phyloP scores from a whole-genome alignment of 2,113 vertebrate genomes.

The Cavia aperea region DNA sequence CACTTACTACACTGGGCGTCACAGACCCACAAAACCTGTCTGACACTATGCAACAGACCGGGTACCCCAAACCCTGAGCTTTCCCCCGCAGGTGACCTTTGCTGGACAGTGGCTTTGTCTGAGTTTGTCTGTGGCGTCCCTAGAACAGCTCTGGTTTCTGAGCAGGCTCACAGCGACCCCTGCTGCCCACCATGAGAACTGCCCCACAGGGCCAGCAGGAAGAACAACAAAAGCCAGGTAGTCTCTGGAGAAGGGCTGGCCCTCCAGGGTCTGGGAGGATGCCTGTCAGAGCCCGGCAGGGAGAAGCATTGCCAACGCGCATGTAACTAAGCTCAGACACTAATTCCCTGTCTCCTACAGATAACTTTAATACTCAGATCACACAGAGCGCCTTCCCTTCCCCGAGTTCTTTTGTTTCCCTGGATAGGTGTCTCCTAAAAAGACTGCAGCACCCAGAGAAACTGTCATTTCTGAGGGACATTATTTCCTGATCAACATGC shows the following conservation, averaged over 20 bases:
- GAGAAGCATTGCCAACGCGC: rapidly evolving
- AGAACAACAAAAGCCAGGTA: slow-evolving; percentile 28
- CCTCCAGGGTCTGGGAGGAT: background rate
- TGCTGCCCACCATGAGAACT: slow-evolving; percentile 58
- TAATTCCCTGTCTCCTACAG: slow-evolving; percentile 20
- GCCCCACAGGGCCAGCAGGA: rapidly evolving
- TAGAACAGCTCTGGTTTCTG: background rate
- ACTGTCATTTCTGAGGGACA: background rate
- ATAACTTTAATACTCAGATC: background rate
- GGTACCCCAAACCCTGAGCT: background rate
- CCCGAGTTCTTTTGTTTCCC: slow-evolving; percentile 33
- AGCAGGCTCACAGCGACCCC: slow-evolving; percentile 75
- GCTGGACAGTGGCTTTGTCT: slow-evolving; percentile 23
- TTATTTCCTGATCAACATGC: background rate
- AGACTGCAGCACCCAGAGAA: rapidly evolving
- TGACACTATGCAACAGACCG: background rate
- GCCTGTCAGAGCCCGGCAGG: background rate
- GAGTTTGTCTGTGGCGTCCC: background rate
- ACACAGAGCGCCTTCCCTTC: background rate
- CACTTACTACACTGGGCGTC: no score
- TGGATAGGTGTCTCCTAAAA: background rate
- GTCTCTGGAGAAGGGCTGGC: rapidly evolving
- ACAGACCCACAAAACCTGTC: background rate
- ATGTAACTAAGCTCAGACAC: rapidly evolving
- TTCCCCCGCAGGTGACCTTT: background rate